phyloP scores from a whole-genome alignment of 2,888 invertebrate species.

The Lithosia quadra region DNA sequence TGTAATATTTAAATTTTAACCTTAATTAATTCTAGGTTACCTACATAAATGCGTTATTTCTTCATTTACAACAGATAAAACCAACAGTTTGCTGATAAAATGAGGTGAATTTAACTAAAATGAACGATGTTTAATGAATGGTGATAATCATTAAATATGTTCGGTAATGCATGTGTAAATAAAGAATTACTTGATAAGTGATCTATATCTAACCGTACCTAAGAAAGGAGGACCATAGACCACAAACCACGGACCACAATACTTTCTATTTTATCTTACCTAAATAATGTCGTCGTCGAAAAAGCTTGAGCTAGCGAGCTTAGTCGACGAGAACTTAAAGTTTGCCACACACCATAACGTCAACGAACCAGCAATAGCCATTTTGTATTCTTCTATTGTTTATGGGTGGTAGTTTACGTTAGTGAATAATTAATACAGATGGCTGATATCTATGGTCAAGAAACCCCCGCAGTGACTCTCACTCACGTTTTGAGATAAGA shows the following conservation, averaged over 20 bases:
- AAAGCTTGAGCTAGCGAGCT: conserved; percentile 63
- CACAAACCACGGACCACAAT: no score
- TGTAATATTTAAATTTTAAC: conserved; percentile 4
- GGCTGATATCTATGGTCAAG: no score
- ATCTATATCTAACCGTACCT: background rate
- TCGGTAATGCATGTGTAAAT: background rate
- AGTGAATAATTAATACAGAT: no score
- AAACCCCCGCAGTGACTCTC: no score
- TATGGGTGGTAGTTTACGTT: no score
- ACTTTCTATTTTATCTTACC: conserved; percentile 7
- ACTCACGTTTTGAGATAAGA: background rate
- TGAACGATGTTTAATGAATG: background rate
- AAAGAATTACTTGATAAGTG: background rate
- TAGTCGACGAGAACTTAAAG: conserved; percentile 64
- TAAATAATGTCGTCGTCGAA: conserved; percentile 55
- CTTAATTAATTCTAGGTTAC: conserved; percentile 1
- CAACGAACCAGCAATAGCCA: background rate
- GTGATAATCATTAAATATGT: background rate
- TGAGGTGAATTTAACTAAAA: conserved; percentile 6
- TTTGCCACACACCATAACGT: conserved; percentile 55
- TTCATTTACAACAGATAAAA: background rate
- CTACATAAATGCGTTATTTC: background rate
- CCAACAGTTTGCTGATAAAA: background rate
- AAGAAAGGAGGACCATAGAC: background rate
- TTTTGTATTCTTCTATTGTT: background rate